phyloP scores from a whole-genome alignment of 1,140 invertebrate species.

The Procambarus clarkii region DNA sequence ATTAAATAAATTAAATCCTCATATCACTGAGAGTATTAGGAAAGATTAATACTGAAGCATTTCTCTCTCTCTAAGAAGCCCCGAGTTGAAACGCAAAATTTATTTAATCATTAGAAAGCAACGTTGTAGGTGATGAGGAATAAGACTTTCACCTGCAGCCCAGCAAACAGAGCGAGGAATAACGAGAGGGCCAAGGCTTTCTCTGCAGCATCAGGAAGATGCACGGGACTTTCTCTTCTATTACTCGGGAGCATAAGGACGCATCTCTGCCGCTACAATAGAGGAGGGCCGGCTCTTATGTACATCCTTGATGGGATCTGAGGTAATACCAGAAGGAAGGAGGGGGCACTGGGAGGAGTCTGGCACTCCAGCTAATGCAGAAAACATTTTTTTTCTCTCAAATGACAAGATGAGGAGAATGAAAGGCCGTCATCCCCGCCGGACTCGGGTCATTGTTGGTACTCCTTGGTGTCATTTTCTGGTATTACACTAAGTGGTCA shows the following conservation, averaged over 20 bases:
- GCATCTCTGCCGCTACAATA: background rate
- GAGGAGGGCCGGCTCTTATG: background rate
- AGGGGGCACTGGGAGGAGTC: background rate
- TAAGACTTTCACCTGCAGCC: no score
- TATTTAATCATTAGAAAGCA: no score
- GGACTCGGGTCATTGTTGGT: background rate
- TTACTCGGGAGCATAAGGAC: background rate
- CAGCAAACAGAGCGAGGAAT: background rate
- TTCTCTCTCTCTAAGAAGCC: no score
- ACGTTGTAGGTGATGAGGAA: no score
- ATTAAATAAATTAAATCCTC: no score
- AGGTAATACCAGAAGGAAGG: background rate
- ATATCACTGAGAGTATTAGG: no score
- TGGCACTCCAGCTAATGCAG: conserved; percentile 1
- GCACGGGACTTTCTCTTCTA: background rate
- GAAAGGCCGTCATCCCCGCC: background rate
- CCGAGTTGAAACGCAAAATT: no score
- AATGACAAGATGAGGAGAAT: background rate
- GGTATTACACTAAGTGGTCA: background rate
- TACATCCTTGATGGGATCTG: background rate
- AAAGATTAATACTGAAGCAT: no score
- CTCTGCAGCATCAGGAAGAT: background rate
- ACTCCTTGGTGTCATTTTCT: background rate
- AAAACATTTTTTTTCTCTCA: background rate
- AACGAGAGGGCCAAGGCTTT: background rate